phyloP scores from a whole-genome alignment of 1,140 invertebrate genomes.

The Brachionus asplanchnoidis region DNA sequence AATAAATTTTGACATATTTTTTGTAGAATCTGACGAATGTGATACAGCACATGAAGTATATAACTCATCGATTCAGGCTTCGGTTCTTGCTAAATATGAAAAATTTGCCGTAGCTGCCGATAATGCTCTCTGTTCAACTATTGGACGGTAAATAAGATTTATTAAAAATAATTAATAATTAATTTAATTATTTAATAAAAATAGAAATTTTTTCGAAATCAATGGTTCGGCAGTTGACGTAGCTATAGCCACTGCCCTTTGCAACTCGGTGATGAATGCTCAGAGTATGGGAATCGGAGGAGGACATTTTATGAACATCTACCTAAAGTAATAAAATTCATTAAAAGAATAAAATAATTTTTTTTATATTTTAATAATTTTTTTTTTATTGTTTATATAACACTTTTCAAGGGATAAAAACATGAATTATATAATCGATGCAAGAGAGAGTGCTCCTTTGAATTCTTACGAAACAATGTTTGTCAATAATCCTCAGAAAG shows the following conservation, averaged over 20 bases:
- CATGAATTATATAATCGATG: slow-evolving; percentile 19
- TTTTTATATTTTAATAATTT: not conserved
- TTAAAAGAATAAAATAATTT: too few relatives aligned
- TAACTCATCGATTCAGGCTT: not conserved
- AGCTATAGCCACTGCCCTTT: slow-evolving; percentile 74
- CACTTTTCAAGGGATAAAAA: slow-evolving; percentile 1
- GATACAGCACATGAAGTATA: slow-evolving; percentile 38
- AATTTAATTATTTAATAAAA: not conserved
- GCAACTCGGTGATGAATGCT: slow-evolving; percentile 74
- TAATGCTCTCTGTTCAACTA: slow-evolving; percentile 33
- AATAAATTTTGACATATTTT: not conserved
- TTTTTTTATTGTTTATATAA: not conserved
- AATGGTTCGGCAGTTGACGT: slow-evolving; percentile 69
- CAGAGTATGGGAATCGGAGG: slow-evolving; percentile 84
- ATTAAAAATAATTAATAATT: not conserved
- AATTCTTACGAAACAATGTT: slow-evolving; percentile 17
- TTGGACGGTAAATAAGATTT: not conserved
- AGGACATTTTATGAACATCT: slow-evolving; percentile 77
- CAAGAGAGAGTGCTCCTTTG: slow-evolving; percentile 17
- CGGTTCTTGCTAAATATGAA: not conserved
- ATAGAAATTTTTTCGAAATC: slow-evolving; percentile 9
- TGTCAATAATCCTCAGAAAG: not conserved
- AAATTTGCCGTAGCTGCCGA: slow-evolving; percentile 22
- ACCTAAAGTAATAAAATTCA: slow-evolving; percentile 49
- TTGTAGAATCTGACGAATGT: not conserved